These are phyloP conservation scores for Biston stratarius DNA, from an alignment of 2,888 invertebrate species.

Conservation along the genomic window DNA sequence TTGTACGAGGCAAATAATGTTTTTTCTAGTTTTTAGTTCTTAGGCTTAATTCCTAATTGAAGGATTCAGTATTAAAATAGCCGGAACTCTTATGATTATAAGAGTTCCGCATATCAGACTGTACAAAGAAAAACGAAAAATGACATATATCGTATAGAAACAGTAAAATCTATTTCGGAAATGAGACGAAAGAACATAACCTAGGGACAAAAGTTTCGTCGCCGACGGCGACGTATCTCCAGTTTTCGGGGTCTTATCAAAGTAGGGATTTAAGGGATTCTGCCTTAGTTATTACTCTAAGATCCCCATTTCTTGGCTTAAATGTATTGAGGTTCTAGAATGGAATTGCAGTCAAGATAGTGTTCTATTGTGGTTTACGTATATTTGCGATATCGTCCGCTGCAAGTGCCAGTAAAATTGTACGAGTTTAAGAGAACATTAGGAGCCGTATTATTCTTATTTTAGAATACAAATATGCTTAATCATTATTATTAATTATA, in stretches of 20 bases:
- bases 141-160: constrained; percentile 4
- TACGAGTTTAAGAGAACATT: background rate
- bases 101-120: background rate
- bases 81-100: too few relatives aligned
- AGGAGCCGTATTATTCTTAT: background rate
- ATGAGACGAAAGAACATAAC: constrained; percentile 11
- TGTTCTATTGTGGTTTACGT: constrained; percentile 8
- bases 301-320: constrained; percentile 49
- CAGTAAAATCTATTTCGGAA: constrained; percentile 27
- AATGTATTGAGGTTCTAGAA: constrained; percentile 49
- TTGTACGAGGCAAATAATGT: constrained; percentile 2
- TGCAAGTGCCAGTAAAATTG: background rate
- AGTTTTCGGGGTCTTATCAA: constrained; percentile 53
- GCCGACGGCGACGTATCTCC: constrained; percentile 24
- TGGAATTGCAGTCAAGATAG: constrained; percentile 32
- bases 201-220: constrained; percentile 22
- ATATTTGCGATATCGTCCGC: constrained; percentile 11
- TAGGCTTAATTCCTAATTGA: background rate
- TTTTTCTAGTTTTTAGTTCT: background rate
- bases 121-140: background rate
- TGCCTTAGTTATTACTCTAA: constrained; percentile 55
- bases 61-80: background rate
- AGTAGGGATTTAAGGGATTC: constrained; percentile 54
- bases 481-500: background rate
- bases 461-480: background rate